Base-by-base conservation (phyloP, 2,888 invertebrate species). In the Minunthozetes semirufus region DNA sequence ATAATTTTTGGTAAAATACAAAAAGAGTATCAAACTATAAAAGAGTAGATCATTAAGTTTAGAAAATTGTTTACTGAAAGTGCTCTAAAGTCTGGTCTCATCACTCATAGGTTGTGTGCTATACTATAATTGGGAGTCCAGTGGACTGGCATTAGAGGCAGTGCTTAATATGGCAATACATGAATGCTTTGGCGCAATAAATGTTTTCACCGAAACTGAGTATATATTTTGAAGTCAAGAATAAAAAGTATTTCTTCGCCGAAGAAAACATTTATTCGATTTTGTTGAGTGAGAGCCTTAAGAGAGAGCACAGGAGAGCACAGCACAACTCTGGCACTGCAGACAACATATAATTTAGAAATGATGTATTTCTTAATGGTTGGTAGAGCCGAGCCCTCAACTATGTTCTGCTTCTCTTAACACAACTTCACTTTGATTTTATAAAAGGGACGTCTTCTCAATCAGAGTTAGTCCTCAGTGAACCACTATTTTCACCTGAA, bases 361-460 rank as follows among this genome's bases (percentile, higher is more conserved):
- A 73, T 73, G 73, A 73, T 73, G 73, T 59, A 73, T 73, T 59
- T 46, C 61, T 72, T 72, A 72, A 72, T 72, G 72, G 72, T 68
- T 68, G n/a, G 38, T 11, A 68, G 33, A 27, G 72, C 72, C 72
- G 48, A 72, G 50, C 72, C 72, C 72, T 72, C 53, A 38, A 72
- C 48, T 46, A 48, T 19, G 46, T 48, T 29, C 71, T 29, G 33
- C 8, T 33, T 33, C 33, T 33, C 33, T 33, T 33, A 33, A 33
- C 33, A 33, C 33, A 33, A 33, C n/a, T 63, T 63, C 1, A 63
- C 33, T 61, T 29, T 61, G n/a, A 33, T 33, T 33, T 63, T 29
- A 4, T 17, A 63, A 33, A 63, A 63, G 63, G 63, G 63, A 63
- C 38, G 63, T 33, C 63, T 25, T 29, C 3, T 56, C n/a, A 53